Conservation (phyloP, 2,888 invertebrate genomes). For the Sinohyriopsis cumingii region DNA sequence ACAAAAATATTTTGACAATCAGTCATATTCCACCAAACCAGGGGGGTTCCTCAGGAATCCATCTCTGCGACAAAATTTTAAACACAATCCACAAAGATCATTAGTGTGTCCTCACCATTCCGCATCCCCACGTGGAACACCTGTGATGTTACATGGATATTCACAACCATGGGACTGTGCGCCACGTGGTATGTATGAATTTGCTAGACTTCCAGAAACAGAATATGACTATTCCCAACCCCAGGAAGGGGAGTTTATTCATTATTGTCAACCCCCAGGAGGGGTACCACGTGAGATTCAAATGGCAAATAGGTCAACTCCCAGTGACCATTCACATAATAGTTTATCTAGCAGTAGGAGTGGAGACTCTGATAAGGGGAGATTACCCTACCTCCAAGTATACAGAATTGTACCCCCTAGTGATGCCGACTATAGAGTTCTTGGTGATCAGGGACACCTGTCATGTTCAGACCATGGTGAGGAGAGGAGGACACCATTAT, state of each 20-base stretch:
- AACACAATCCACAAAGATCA: slow-evolving; percentile 19
- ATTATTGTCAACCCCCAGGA: too few species aligned
- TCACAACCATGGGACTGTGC: slow-evolving; percentile 37
- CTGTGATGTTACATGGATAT: slow-evolving; percentile 38
- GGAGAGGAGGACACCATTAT: not conserved
- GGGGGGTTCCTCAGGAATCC: slow-evolving; percentile 14
- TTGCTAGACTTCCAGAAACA: slow-evolving; percentile 7
- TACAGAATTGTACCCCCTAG: too few species aligned
- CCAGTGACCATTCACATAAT: too few species aligned
- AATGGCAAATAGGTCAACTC: too few species aligned
- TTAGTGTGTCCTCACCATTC: slow-evolving; percentile 10
- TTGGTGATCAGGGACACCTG: too few species aligned
- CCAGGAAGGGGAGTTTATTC: not conserved
- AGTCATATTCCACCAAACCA: slow-evolving; percentile 30
- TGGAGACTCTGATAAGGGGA: too few species aligned
- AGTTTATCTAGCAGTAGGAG: too few species aligned
- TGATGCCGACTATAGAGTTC: too few species aligned
- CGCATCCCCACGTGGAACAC: slow-evolving; percentile 31
- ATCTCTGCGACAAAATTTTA: slow-evolving; percentile 21
- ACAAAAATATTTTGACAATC: slow-evolving; percentile 38
- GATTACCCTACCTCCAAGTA: too few species aligned
- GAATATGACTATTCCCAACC: slow-evolving; percentile 39
- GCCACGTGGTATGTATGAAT: slow-evolving; percentile 30
- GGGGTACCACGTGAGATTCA: too few species aligned
- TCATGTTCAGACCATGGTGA: too few species aligned